Percentiles rank a stretch among this genome's conserved stretches.
These are phyloP conservation scores for Ladona fulva DNA, from an alignment of 1,140 invertebrate genomes.

Conservation along the genomic window DNA sequence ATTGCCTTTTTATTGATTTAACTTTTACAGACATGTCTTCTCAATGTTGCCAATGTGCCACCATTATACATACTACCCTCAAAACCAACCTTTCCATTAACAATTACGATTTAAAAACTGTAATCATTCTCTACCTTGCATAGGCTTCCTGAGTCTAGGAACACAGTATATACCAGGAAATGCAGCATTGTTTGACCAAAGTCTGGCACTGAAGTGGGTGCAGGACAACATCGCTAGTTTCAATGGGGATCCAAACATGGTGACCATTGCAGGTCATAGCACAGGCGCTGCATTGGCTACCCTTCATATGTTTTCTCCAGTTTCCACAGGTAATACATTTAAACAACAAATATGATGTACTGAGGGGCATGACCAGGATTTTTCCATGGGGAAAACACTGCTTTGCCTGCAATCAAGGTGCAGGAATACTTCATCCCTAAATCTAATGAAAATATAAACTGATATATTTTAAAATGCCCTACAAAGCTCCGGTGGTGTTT, in stretches of 20 bases:
- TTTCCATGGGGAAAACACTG: too few relatives aligned
- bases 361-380: too few relatives aligned
- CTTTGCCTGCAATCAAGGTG: too few relatives aligned
- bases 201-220: constrained; percentile 37
- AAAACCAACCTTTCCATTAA: too few relatives aligned
- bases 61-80: neutral
- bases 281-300: constrained; percentile 27
- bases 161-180: constrained; percentile 28
- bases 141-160: neutral
- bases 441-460: too few relatives aligned
- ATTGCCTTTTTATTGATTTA: too few relatives aligned
- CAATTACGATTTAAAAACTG: neutral
- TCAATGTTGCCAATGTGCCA: neutral
- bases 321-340: constrained; percentile 23
- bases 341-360: too few relatives aligned
- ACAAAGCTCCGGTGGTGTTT: too few relatives aligned
- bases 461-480: too few relatives aligned
- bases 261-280: constrained; percentile 28
- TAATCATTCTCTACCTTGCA: neutral
- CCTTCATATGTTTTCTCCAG: constrained; percentile 26
- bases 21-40: neutral
- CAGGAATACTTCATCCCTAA: too few relatives aligned
- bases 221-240: constrained; percentile 34
- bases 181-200: constrained; percentile 35
- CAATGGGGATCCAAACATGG: constrained; percentile 36